Conservation (phyloP, 1,140 invertebrate genomes). For the Hycleus phaleratus region DNA sequence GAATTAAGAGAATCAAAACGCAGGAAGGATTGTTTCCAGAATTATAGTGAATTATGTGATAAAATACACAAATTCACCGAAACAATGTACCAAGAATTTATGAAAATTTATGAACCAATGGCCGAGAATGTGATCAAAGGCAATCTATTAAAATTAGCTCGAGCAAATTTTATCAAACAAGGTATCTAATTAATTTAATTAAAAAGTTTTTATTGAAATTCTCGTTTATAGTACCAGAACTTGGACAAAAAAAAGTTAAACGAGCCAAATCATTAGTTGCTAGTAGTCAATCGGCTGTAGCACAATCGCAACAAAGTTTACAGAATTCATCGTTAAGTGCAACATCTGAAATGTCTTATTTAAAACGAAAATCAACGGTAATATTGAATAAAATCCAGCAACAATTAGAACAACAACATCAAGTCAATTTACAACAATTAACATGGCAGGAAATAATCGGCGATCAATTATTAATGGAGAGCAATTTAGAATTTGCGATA, state of each 20-base stretch:
- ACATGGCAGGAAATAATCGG: conserved; percentile 60
- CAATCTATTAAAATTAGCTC: conserved; percentile 53
- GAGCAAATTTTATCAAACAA: neutral
- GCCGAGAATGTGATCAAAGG: conserved; percentile 56
- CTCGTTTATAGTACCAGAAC: too few relatives aligned
- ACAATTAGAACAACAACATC: neutral
- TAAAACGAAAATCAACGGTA: neutral
- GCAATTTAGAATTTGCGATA: conserved; percentile 53
- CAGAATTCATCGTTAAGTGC: conserved; percentile 11
- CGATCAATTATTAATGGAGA: conserved; percentile 55
- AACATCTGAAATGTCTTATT: neutral
- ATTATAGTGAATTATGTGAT: conserved; percentile 66
- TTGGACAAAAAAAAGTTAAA: too few relatives aligned
- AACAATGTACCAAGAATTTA: conserved; percentile 55
- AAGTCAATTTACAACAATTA: conserved; percentile 26
- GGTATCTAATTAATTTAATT: too few relatives aligned
- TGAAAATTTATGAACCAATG: conserved; percentile 47
- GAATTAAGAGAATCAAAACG: conserved; percentile 68
- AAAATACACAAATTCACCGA: conserved; percentile 73
- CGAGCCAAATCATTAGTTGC: too few relatives aligned
- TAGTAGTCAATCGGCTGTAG: too few relatives aligned
- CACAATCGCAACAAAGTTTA: too few relatives aligned
- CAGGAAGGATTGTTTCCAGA: conserved; percentile 62
- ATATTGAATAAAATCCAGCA: neutral
- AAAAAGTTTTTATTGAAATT: too few relatives aligned